Evolutionary conservation across 2,888 invertebrate genomes (phyloP), one percentile per base, ranked within the genome.

Genomic region (Rhagonycha fulva): DNA sequence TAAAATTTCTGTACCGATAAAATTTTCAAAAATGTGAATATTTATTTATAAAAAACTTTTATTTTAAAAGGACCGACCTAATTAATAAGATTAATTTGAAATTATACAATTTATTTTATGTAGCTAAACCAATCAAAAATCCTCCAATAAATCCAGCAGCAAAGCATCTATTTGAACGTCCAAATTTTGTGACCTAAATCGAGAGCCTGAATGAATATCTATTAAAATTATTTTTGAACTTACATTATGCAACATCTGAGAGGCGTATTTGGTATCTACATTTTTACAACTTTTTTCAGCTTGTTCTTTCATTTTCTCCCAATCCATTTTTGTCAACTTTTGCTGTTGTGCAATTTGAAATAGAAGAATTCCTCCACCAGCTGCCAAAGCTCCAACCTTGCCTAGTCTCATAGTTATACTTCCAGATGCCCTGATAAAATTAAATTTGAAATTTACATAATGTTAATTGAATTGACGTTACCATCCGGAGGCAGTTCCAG

Each of bases 291-390:
- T 92, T 86, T 93, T 92, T 79, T 95, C 94, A 28, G 94, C 92
- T 83, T 93, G 93, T 82, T 91, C 92, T 81, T 93, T 92, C 24
- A 96, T 90, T 88, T 94, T 93, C 74, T 93, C 93, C 96, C 96
- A 97, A 87, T 96, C 95, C 78, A 95, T 91, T 83, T 94, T 93
- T 75, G 96, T 93, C 81, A 95, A 95, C 9, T 96, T 96, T 84
- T 95, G 94, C 84, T 95, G 94, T 80, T 94, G 94, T 7, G 96
- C 96, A 82, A 97, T 90, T 88, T 96, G 94, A 81, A 96, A 87
- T 76, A 96, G 87, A 82, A 97, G 93, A 71, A 97, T 93, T 80
- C 95, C 93, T 72, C 96, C 94, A 75, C 97, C 97, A 77, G 96
- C 89, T 10, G 95, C 94, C 80, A 95, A 92, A 14, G 96, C 96